Conservation (phyloP, 2,113 vertebrate species). For the Lontra canadensis region DNA sequence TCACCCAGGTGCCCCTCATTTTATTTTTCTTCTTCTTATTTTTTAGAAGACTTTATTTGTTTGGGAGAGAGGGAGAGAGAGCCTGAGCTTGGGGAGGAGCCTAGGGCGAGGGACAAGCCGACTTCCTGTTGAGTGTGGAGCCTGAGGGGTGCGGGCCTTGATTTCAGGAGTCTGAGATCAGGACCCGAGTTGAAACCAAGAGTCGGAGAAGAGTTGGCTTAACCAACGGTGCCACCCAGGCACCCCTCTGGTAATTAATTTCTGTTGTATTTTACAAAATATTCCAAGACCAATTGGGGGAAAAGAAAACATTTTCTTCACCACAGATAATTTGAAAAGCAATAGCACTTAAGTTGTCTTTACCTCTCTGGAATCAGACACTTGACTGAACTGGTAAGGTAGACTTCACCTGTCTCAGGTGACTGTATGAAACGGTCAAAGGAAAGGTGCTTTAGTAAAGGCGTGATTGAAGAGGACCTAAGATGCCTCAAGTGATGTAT, state of each 20-base stretch:
- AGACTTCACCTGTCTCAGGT: background rate
- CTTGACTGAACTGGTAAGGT: background rate
- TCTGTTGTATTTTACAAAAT: background rate
- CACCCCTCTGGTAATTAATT: background rate
- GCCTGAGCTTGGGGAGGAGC: background rate
- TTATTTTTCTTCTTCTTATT: background rate
- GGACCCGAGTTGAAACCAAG: background rate
- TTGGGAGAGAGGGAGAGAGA: background rate
- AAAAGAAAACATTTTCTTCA: background rate
- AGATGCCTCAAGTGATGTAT: background rate
- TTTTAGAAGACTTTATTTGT: background rate
- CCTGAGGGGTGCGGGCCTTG: background rate
- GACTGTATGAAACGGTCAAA: background rate
- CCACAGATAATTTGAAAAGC: background rate
- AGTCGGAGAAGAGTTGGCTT: too few relatives aligned
- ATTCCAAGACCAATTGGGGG: background rate
- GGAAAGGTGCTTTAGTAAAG: background rate
- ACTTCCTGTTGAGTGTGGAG: background rate
- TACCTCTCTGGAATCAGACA: background rate
- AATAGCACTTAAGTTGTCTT: background rate
- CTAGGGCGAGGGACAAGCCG: background rate
- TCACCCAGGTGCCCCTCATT: too few relatives aligned
- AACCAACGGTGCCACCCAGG: too few relatives aligned
- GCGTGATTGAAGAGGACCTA: background rate
- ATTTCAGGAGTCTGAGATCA: background rate